Evolutionary conservation across 2,797 vertebrate genomes (phyloP).

Genomic region (Phrynocephalus vlangalii): DNA sequence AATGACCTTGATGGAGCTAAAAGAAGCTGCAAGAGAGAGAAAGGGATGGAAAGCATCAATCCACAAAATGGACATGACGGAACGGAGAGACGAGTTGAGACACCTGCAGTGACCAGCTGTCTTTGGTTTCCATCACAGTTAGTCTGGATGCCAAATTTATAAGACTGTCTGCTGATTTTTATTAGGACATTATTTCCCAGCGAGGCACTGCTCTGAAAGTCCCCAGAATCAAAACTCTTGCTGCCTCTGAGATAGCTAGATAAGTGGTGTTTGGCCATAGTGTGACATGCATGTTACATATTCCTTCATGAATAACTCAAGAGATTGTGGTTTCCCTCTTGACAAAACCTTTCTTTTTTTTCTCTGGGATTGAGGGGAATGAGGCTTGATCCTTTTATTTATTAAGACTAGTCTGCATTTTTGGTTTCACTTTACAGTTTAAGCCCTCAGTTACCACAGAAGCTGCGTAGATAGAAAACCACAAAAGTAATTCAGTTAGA

Average conservation of each 20-base stretch:
- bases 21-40: no score
- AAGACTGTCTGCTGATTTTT: background rate
- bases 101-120: constrained; percentile 1
- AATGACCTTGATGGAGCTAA: no score
- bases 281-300: constrained; percentile 33
- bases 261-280: background rate
- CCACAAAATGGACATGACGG: no score
- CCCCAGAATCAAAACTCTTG: background rate
- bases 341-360: background rate
- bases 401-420: constrained; percentile 22
- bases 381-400: constrained; percentile 38
- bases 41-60: no score
- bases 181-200: background rate
- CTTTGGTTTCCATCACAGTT: background rate
- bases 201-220: background rate
- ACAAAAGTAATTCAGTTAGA: background rate
- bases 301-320: constrained; percentile 24
- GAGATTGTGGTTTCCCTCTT: constrained; percentile 3
- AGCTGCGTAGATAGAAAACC: background rate
- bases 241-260: background rate
- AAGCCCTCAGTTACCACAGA: background rate
- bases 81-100: background rate
- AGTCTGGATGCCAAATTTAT: background rate
- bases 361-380: constrained; percentile 12
- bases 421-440: constrained; percentile 5